These are phyloP conservation scores for Meloidogyne chitwoodi DNA, from an alignment of 1,140 invertebrate species.

Conservation along the genomic window DNA sequence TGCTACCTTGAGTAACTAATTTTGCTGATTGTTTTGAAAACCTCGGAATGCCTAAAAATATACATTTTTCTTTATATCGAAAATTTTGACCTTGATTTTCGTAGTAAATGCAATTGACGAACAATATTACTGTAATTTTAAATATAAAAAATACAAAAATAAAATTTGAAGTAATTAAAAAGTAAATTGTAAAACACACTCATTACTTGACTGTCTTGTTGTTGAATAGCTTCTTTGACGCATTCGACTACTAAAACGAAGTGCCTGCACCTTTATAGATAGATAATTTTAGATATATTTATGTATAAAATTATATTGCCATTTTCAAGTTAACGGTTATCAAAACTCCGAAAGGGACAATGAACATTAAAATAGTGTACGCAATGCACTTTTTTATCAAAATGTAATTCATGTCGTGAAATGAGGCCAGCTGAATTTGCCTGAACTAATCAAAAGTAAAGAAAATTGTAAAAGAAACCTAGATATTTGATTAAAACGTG, in stretches of 20 bases:
- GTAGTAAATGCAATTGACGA: conserved; percentile 50
- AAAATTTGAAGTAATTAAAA: no score
- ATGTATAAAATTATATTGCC: conserved; percentile 11
- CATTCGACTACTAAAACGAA: conserved; percentile 44
- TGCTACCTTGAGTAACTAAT: conserved; percentile 41
- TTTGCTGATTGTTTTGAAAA: conserved; percentile 52
- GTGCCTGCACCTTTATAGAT: conserved; percentile 24
- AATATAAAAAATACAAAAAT: not conserved
- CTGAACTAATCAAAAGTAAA: conserved; percentile 22
- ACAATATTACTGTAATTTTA: conserved; percentile 20
- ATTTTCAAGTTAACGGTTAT: conserved; percentile 55
- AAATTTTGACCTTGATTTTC: conserved; percentile 28
- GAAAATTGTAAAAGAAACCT: not conserved
- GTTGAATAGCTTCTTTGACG: conserved; percentile 53
- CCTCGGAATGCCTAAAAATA: conserved; percentile 44
- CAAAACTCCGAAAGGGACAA: conserved; percentile 50
- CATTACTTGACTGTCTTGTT: conserved; percentile 36
- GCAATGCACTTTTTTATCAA: conserved; percentile 51
- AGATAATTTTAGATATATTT: not conserved
- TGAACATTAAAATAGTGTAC: conserved; percentile 57
- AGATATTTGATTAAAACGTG: conserved; percentile 39
- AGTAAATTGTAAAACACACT: conserved; percentile 25
- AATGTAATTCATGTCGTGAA: conserved; percentile 43
- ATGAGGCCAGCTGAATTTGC: conserved; percentile 43
- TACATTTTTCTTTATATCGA: not conserved